Base-by-base conservation (phyloP, 1,140 invertebrate genomes). In the Coelopa frigida region DNA sequence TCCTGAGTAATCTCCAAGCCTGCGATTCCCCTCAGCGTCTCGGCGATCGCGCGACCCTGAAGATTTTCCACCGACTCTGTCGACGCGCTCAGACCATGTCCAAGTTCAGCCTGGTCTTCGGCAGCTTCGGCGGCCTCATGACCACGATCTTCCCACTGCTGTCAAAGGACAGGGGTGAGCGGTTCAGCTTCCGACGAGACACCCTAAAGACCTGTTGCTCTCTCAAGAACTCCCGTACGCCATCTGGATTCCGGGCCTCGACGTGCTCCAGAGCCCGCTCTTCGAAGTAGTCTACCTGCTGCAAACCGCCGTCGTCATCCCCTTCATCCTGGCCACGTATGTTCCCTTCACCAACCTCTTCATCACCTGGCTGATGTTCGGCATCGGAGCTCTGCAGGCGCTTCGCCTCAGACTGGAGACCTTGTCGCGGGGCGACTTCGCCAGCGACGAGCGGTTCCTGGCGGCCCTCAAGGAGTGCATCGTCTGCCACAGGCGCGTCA, bases 281-380 rank as follows among this genome's bases (percentile, higher is more conserved):
- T 43, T 29, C 18, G 47, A 49, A 37, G 32, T 49, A 8, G 11
- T 43, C n/a, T 49, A 37, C 17, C 3, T 22, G 4, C 17, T 43
- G n/a, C 14, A 49, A 29, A 11, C 14, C 32, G 20, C 32, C 14
- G 5, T 42, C 17, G 10, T 37, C 2, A 44, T 49, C 33, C 47
- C 47, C 1, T 49, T 49, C 20, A 21, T 43, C 10, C 3, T 26
- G 14, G 18, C 36, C 3, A 29, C 21, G 6, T 49, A 43, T 37
- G 20, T 27, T 8, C 22, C 32, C 8, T 49, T 35, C 39, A 42
- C 39, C 12, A 49, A 42, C 23, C 21, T 49, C 2, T 49, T 49
- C 23, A 43, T 44, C 15, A 3, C 27, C 10, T 49, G 41, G 32
- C 32, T 49, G 3, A 43, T 35, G 33, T 49, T 49, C 24, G 47